Evolutionary conservation across 2,888 invertebrate species (phyloP), one percentile per base, ranked within the genome.

Genomic region (Polymixis lichenea): DNA sequence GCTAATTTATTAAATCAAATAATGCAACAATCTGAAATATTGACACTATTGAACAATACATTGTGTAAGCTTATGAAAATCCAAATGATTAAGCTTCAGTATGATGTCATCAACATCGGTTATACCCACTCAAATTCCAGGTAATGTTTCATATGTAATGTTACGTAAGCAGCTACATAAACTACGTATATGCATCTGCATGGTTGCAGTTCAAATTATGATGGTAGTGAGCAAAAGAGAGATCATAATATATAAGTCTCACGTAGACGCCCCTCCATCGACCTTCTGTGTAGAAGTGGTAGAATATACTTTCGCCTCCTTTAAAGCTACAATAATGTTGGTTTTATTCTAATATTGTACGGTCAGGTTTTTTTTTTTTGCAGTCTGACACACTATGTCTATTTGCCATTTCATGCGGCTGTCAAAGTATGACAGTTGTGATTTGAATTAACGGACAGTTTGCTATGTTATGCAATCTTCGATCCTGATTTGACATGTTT

Each of bases 81-180:
- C 60, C 15, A 8, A 62, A 75, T 74, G 75, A 75, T 73, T 78
- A 73, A 85, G 72, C 79, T 85, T 74, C 62, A 68, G 56, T 17
- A 60, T 85, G 78, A 84, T 69, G 76, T 74, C 79, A 81, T 64
- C 74, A 68, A 55, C 49, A 82, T 71, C 17, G 72, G 79, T 65
- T 55, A 72, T 72, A 74, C 84, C 84, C 79, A 82, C 78, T 49
- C 72, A 65, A 64, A 78, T 84, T 84, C 85, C 78, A 65, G 71
- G 76, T 85, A 79, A 84, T 55, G 71, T 78, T 72, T 65, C 60
- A 61, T 82, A 75, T 70, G 71, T 72, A 75, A 74, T 62, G 32
- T 74, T 83, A 83, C 72, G 75, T 69, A 83, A 76, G 49, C 61
- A 51, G 76, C 62, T 64, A 70, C 22, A 22, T 22, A 51, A 5